These are phyloP conservation scores for Drosophila rellima DNA, from an alignment of 2,888 invertebrate species.

Conservation along the genomic window DNA sequence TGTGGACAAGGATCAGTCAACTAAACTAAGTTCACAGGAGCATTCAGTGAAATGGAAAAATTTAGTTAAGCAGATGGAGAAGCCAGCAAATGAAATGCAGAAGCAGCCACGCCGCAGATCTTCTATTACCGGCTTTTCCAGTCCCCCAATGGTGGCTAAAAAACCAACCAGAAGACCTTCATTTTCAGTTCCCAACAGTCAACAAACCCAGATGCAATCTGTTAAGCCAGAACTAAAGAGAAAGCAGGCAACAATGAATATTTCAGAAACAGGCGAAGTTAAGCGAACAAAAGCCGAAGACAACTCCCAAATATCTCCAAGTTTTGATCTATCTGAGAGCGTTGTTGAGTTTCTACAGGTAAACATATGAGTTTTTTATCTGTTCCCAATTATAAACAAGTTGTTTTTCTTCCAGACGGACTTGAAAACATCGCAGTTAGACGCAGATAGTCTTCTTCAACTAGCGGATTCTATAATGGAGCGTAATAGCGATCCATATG, in stretches of 20 bases:
- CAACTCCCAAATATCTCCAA: not conserved
- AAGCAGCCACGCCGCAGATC: not conserved
- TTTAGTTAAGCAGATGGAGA: not conserved
- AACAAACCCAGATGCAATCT: not conserved
- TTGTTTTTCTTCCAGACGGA: constrained; percentile 27
- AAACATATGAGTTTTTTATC: not conserved
- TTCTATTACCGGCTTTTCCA: not conserved
- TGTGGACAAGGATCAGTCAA: not conserved
- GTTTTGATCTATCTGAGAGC: constrained; percentile 45
- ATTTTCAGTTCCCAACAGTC: not conserved
- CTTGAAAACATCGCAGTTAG: constrained; percentile 29
- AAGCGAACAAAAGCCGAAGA: constrained; percentile 27
- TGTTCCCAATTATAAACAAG: not conserved
- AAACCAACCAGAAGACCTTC: constrained; percentile 14
- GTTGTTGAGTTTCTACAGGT: constrained; percentile 50
- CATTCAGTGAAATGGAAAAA: not conserved
- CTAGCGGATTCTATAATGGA: constrained; percentile 11
- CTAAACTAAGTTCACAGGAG: not conserved
- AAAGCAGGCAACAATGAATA: not conserved
- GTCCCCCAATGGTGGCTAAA: not conserved
- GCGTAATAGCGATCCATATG: not conserved
- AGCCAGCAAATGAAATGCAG: not conserved
- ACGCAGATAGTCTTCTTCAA: constrained; percentile 36
- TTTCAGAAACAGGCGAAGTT: not conserved
- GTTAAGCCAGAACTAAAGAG: constrained; percentile 1